Evolutionary conservation across 2,113 vertebrate genomes (phyloP).

Genomic region (Sinocyclocheilus grahami): DNA sequence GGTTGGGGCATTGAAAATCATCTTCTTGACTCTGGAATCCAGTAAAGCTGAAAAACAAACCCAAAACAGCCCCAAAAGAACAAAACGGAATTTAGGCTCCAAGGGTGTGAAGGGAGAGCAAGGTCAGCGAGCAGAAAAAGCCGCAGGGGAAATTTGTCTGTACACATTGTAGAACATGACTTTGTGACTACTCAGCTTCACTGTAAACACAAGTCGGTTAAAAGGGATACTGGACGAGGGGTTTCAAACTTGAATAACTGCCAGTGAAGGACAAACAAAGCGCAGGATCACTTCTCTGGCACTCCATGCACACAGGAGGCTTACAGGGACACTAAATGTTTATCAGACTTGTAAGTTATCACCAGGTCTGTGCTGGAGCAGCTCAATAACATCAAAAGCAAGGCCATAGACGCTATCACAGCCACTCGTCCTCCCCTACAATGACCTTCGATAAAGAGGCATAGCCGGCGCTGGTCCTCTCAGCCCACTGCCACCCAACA

Average conservation of each 20-base stretch:
- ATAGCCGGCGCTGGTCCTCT: not conserved
- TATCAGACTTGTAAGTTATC: conserved; percentile 55
- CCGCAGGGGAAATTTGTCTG: conserved; percentile 55
- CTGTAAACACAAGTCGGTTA: conserved; percentile 41
- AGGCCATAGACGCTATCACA: conserved; percentile 47
- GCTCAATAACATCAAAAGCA: conserved; percentile 50
- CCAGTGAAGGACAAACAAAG: conserved; percentile 39
- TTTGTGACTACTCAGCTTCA: conserved; percentile 49
- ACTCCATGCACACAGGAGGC: conserved; percentile 1
- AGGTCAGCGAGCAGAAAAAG: conserved; percentile 64
- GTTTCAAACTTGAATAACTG: conserved; percentile 26
- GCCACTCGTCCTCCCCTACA: conserved; percentile 38
- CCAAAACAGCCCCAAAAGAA: conserved; percentile 51
- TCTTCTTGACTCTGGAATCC: conserved; percentile 18
- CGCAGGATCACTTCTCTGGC: not conserved
- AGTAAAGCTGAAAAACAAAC: conserved; percentile 58
- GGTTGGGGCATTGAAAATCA: conserved; percentile 39
- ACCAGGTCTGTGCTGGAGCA: conserved; percentile 31
- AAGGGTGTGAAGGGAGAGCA: conserved; percentile 52
- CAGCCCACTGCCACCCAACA: conserved; percentile 21
- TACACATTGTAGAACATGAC: conserved; percentile 60
- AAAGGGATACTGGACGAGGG: conserved; percentile 31
- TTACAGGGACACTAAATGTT: conserved; percentile 47
- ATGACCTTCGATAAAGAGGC: conserved; percentile 44
- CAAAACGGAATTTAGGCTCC: conserved; percentile 45